A percentile compares a stretch with the other conserved stretches of the same genome.
Evolutionary conservation across 1,140 invertebrate genomes (phyloP).

Genomic region (Semibalanus balanoides): DNA sequence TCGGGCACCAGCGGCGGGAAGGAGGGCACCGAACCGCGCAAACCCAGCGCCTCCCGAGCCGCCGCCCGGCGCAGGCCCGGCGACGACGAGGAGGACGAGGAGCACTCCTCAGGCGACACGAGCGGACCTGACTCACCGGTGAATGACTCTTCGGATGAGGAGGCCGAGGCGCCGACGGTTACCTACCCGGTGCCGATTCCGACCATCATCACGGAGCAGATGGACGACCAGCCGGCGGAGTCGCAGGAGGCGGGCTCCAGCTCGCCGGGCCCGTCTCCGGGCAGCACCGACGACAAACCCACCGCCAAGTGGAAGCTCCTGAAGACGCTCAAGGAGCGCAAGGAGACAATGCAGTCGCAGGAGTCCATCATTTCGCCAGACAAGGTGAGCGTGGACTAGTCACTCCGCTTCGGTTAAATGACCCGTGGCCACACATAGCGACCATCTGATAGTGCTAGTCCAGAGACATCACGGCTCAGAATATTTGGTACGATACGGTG

Average conservation of each 20-base stretch:
- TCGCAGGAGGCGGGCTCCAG: no score
- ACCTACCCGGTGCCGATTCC: no score
- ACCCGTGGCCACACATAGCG: no score
- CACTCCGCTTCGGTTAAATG: no score
- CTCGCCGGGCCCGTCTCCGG: no score
- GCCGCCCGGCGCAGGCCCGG: no score
- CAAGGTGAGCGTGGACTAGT: not conserved
- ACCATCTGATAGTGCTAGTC: no score
- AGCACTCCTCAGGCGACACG: slow-evolving; percentile 59
- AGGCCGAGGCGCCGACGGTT: slow-evolving; percentile 36
- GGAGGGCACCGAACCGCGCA: slow-evolving; percentile 9
- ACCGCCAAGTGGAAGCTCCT: slow-evolving; percentile 64
- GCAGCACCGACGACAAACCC: no score
- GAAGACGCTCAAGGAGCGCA: slow-evolving; percentile 72
- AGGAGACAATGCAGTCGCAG: slow-evolving; percentile 50
- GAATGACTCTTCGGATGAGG: slow-evolving; percentile 48
- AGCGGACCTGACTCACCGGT: slow-evolving; percentile 70
- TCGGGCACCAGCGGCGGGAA: slow-evolving; percentile 7
- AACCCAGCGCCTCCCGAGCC: slow-evolving; percentile 12
- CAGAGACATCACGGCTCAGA: no score
- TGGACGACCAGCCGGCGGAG: not conserved
- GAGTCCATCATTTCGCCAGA: slow-evolving; percentile 8
- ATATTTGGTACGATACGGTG: no score
- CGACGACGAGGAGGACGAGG: slow-evolving; percentile 30
- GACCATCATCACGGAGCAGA: not conserved